phyloP scores from a whole-genome alignment of 2,797 vertebrate species.

The Crenuchus spilurus region DNA sequence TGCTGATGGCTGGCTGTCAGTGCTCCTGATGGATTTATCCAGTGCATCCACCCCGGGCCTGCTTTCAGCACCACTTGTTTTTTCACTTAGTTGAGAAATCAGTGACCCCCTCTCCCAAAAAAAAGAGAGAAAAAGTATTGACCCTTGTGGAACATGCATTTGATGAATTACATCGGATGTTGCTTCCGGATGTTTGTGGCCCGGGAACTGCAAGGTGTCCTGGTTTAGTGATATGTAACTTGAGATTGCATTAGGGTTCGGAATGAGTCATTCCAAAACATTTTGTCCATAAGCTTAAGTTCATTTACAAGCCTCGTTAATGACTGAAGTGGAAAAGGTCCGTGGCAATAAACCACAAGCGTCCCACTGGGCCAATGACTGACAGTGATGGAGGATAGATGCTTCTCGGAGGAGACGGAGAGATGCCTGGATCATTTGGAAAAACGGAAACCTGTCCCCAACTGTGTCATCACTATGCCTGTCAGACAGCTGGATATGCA shows the following conservation, averaged over 20 bases:
- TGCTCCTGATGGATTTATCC: constrained; percentile 76
- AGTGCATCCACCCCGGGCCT: constrained; percentile 67
- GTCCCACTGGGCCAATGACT: constrained; percentile 67
- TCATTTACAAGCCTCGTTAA: constrained; percentile 73
- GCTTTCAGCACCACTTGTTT: constrained; percentile 70
- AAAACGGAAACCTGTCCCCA: constrained; percentile 70
- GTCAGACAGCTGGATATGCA: constrained; percentile 73
- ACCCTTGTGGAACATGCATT: constrained; percentile 72
- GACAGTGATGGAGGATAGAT: constrained; percentile 77
- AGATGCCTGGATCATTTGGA: constrained; percentile 68
- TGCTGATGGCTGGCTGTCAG: constrained; percentile 77
- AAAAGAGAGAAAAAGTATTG: no score
- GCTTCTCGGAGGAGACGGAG: constrained; percentile 71
- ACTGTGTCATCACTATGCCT: constrained; percentile 65
- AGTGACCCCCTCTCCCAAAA: constrained; percentile 65
- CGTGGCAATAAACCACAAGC: constrained; percentile 67
- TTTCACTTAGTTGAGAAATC: constrained; percentile 80
- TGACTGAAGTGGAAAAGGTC: constrained; percentile 68
- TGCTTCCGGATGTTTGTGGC: constrained; percentile 73
- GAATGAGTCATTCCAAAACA: constrained; percentile 51
- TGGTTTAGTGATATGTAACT: constrained; percentile 69
- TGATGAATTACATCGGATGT: constrained; percentile 79
- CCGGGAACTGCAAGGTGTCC: constrained; percentile 64
- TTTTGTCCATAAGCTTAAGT: constrained; percentile 62
- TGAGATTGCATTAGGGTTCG: constrained; percentile 58